A percentile compares a stretch with the other conserved stretches of the same genome.
Evolutionary conservation across 1,140 invertebrate species (phyloP).

Genomic region (Mylabris phalerata): DNA sequence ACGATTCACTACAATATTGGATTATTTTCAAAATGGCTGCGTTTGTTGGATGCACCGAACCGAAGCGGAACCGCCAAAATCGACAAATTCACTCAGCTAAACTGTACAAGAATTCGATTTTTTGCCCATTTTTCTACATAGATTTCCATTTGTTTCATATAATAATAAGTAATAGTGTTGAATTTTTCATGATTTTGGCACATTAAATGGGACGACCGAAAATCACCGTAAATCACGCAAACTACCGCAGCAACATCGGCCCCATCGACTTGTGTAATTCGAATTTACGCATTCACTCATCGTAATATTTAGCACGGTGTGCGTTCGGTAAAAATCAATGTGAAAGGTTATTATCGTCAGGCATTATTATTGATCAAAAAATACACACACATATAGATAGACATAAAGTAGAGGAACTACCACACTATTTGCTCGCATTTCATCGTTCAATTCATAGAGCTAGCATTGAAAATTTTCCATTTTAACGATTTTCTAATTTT

Average conservation of each 20-base stretch:
- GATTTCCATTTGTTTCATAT: no score
- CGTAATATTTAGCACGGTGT: constrained; percentile 3
- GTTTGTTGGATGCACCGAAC: not conserved
- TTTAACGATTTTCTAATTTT: no score
- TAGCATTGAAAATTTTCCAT: no score
- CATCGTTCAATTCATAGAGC: no score
- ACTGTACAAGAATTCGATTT: no score
- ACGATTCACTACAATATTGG: not conserved
- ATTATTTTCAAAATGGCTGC: constrained; percentile 8
- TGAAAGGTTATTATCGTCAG: constrained; percentile 28
- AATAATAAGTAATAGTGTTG: not conserved
- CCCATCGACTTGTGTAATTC: not conserved
- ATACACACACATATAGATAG: not conserved
- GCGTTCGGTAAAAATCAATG: constrained; percentile 27
- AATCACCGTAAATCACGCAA: constrained; percentile 13
- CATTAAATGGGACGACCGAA: constrained; percentile 5
- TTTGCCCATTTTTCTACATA: no score
- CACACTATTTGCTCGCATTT: no score
- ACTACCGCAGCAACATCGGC: not conserved
- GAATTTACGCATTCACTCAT: constrained; percentile 8
- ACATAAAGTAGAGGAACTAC: no score
- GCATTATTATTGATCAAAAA: constrained; percentile 25
- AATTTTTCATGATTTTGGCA: constrained; percentile 5
- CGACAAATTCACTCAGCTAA: no score
- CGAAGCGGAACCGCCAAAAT: constrained; percentile 6